Conservation (phyloP, 2,113 vertebrate genomes). For the Nymphicus hollandicus region DNA sequence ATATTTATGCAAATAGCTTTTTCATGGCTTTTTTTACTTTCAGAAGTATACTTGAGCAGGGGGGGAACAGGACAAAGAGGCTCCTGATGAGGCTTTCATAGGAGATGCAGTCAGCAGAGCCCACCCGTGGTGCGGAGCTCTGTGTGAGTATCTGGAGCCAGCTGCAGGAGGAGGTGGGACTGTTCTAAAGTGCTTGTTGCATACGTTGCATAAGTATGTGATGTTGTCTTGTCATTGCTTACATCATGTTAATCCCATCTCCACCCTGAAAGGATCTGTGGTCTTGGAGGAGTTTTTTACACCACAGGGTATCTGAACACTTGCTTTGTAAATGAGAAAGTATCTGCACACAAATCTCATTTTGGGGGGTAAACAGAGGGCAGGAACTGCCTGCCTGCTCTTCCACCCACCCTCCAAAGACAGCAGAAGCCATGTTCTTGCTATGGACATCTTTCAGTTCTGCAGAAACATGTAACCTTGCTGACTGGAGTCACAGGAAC, state of each 20-base stretch:
- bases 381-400: not conserved
- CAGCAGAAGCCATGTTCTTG: not conserved
- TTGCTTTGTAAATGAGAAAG: not conserved
- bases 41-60: not conserved
- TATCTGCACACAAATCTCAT: not conserved
- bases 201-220: fast-evolving
- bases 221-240: not conserved
- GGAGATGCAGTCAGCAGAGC: not conserved
- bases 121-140: not conserved
- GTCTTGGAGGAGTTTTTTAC: not conserved
- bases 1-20: slow-evolving; percentile 52
- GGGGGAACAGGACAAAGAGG: not conserved
- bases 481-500: not conserved
- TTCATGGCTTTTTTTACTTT: not conserved
- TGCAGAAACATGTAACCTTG: not conserved
- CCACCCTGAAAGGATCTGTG: not conserved
- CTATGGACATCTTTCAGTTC: not conserved
- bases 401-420: not conserved
- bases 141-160: not conserved
- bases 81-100: not conserved
- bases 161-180: not conserved
- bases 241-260: not conserved
- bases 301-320: fast-evolving
- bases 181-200: not conserved
- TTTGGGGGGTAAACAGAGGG: not conserved